Conservation (phyloP, 2,113 vertebrate species). For the Euleptes europaea region DNA sequence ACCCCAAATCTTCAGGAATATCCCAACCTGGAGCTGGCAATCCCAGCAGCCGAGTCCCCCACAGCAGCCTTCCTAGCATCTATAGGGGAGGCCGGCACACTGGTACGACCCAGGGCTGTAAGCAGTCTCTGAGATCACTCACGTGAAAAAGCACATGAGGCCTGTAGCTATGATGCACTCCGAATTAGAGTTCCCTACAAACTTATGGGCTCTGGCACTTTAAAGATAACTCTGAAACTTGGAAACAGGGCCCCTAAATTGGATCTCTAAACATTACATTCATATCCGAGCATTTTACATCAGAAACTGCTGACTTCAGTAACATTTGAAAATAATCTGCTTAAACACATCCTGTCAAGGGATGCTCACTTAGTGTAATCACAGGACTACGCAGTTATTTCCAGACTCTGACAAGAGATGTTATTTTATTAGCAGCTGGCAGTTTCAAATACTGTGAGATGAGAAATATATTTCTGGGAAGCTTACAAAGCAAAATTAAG, state of each 20-base stretch:
- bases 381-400: neutral
- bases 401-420: neutral
- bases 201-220: neutral
- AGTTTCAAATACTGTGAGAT: neutral
- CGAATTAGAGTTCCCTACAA: neutral
- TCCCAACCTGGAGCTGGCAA: no score
- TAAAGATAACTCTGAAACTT: neutral
- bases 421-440: neutral
- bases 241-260: neutral
- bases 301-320: neutral
- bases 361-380: neutral
- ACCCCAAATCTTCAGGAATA: no score
- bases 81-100: neutral
- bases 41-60: neutral
- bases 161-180: neutral
- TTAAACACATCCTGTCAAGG: neutral
- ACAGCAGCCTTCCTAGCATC: neutral
- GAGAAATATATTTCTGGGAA: neutral
- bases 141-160: neutral
- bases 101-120: neutral
- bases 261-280: neutral
- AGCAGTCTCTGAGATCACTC: neutral
- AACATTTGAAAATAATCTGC: neutral
- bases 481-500: slow-evolving; percentile 3
- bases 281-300: neutral